These are phyloP conservation scores for Galagoides demidoff DNA, from an alignment of 2,797 vertebrate genomes.

Conservation along the genomic window DNA sequence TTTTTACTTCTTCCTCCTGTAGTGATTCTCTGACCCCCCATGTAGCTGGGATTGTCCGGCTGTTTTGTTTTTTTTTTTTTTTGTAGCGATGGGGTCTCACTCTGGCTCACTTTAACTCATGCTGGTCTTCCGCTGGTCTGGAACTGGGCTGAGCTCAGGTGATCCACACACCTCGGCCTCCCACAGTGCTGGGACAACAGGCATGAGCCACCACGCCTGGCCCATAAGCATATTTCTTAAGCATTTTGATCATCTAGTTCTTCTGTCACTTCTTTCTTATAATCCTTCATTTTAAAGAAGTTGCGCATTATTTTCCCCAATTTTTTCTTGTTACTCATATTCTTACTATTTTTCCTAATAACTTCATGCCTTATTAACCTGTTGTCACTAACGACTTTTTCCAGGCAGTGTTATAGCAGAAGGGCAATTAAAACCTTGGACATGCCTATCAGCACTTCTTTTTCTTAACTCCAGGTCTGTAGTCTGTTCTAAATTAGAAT, in stretches of 20 bases:
- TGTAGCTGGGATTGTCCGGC: no score
- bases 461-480: background rate
- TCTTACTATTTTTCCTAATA: conserved; percentile 27
- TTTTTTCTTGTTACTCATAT: background rate
- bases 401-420: conserved; percentile 7
- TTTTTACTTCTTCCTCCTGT: no score
- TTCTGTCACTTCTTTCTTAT: background rate
- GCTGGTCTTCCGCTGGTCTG: no score
- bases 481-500: conserved; percentile 50
- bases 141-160: no score
- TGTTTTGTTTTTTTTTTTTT: no score
- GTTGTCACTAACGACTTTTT: background rate
- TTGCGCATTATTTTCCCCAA: background rate
- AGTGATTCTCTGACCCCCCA: no score
- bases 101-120: no score
- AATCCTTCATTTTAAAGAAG: background rate
- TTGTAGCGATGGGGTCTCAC: no score
- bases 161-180: no score
- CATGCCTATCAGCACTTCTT: background rate
- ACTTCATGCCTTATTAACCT: conserved; percentile 79
- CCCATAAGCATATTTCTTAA: background rate
- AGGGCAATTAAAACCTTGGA: background rate
- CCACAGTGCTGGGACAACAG: no score
- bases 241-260: background rate
- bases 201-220: no score